These are phyloP conservation scores for Meteorus sp. DNA, from an alignment of 1,140 invertebrate species.

Conservation along the genomic window DNA sequence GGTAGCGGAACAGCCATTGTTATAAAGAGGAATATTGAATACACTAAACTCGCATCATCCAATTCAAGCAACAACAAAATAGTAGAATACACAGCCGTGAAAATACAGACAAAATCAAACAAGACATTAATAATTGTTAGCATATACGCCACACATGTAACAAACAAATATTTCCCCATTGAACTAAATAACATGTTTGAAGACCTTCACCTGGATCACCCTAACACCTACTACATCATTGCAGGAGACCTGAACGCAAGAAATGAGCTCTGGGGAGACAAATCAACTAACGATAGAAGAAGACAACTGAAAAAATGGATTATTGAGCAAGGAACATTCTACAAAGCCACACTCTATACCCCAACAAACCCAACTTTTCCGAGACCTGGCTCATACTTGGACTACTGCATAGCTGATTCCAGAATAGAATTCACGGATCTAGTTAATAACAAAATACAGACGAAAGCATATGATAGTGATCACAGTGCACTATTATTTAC, in stretches of 20 bases:
- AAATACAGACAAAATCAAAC: conserved; percentile 8
- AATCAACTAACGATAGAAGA: not conserved
- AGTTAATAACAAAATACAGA: conserved; percentile 12
- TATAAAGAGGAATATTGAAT: not conserved
- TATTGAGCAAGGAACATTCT: not conserved
- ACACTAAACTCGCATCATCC: not conserved
- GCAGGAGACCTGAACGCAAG: conserved; percentile 23
- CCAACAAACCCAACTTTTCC: not conserved
- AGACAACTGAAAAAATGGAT: conserved; percentile 2
- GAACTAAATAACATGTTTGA: conserved; percentile 8
- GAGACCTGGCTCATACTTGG: not conserved
- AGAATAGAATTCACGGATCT: not conserved
- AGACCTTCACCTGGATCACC: not conserved
- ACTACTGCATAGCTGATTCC: conserved; percentile 4
- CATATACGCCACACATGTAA: not conserved
- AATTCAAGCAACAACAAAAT: not conserved
- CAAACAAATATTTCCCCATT: not conserved
- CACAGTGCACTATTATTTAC: conserved; percentile 11
- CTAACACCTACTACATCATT: conserved; percentile 19
- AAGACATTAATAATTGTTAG: conserved; percentile 7
- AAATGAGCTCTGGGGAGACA: conserved; percentile 12
- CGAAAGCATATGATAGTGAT: conserved; percentile 24
- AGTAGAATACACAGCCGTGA: conserved; percentile 40
- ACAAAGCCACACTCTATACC: not conserved
- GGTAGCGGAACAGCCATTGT: conserved; percentile 20